Conservation (phyloP, 2,797 vertebrate genomes). For the Pseudochromis fuscus region DNA sequence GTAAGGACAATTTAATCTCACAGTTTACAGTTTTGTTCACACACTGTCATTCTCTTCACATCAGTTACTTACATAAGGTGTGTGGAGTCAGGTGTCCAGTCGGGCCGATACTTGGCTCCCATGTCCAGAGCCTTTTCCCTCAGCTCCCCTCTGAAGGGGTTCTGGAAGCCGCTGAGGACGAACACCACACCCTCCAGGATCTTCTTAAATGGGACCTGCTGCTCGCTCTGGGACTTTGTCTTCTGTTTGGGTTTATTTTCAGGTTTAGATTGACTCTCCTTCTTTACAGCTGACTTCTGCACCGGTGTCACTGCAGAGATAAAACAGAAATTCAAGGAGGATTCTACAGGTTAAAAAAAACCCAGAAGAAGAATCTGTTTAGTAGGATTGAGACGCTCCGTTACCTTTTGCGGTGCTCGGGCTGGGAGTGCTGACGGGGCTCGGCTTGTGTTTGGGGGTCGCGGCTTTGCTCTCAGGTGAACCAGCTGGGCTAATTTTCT, state of each 20-base stretch:
- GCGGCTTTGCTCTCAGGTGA: constrained; percentile 74
- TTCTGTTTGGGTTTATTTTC: constrained; percentile 67
- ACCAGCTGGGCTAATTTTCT: constrained; percentile 76
- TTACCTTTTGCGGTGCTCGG: constrained; percentile 83
- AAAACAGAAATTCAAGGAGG: not conserved
- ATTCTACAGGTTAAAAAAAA: not conserved
- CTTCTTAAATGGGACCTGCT: constrained; percentile 77
- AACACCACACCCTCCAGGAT: constrained; percentile 90
- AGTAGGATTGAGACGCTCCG: not conserved
- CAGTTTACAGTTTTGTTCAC: not conserved
- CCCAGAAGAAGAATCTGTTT: accelerated
- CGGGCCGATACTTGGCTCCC: constrained; percentile 90
- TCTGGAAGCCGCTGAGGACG: constrained; percentile 94
- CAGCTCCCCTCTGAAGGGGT: constrained; percentile 91
- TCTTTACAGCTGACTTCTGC: constrained; percentile 71
- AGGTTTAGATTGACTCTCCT: constrained; percentile 68
- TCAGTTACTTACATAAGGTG: constrained; percentile 90
- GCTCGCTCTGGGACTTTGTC: constrained; percentile 45
- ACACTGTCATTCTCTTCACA: not conserved
- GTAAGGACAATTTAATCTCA: not conserved
- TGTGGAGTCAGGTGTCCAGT: constrained; percentile 91
- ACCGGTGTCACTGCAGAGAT: constrained; percentile 61
- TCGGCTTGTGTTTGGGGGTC: constrained; percentile 75
- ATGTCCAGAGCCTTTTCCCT: constrained; percentile 92
- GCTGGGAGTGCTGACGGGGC: constrained; percentile 71